Evolutionary conservation across 2,113 vertebrate species (phyloP).

Genomic region (Dromaius novaehollandiae): DNA sequence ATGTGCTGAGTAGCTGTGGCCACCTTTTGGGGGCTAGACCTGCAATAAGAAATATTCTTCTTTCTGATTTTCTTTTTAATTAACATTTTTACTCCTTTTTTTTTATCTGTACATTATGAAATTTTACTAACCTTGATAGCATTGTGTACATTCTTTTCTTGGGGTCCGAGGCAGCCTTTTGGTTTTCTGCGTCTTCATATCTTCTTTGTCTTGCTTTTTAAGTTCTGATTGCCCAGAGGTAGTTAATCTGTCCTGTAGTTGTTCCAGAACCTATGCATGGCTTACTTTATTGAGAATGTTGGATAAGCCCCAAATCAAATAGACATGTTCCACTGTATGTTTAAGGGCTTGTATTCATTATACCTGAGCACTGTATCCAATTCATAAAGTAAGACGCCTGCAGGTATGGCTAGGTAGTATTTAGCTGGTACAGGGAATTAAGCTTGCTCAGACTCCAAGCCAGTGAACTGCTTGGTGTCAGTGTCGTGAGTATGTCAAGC

Average conservation of each 20-base stretch:
- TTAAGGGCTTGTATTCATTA: background rate
- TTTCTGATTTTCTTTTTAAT: background rate
- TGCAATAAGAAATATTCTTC: background rate
- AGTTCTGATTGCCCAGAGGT: background rate
- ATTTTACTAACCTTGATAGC: background rate
- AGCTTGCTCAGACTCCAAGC: background rate
- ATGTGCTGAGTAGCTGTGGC: background rate
- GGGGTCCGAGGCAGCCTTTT: background rate
- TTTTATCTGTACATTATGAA: background rate
- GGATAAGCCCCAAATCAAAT: background rate
- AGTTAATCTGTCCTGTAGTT: background rate
- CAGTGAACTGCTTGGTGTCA: rapidly evolving
- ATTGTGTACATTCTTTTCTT: background rate
- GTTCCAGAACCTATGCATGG: background rate
- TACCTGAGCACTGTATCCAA: background rate
- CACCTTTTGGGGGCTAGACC: background rate
- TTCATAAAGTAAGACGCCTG: rapidly evolving
- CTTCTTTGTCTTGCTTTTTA: background rate
- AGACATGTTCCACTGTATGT: rapidly evolving
- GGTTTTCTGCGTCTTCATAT: background rate
- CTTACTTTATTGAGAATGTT: background rate
- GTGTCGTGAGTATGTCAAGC: rapidly evolving
- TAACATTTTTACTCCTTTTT: background rate
- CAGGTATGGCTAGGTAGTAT: background rate
- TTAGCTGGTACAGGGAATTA: rapidly evolving